Conservation (phyloP, 2,888 invertebrate species). For the Amitus sp. region DNA sequence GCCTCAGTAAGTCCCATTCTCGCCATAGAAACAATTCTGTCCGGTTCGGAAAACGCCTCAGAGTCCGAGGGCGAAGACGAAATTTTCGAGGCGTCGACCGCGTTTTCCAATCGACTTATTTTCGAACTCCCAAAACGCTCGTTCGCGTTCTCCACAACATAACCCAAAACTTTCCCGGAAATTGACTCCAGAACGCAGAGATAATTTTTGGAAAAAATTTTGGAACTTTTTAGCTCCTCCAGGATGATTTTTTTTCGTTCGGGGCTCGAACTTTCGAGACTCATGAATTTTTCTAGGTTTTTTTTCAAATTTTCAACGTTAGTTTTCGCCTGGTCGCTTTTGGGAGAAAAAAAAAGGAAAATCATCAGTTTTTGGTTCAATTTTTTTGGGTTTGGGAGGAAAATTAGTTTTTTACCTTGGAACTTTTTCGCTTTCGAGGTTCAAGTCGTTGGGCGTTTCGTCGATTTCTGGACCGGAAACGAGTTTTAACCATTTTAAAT, state of each 20-base stretch:
- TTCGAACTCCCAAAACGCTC: conserved; percentile 35
- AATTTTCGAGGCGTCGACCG: conserved; percentile 39
- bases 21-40: conserved; percentile 81
- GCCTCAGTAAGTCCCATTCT: conserved; percentile 77
- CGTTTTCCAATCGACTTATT: conserved; percentile 50
- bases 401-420: conserved; percentile 40
- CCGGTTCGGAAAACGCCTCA: conserved; percentile 89
- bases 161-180: conserved; percentile 31
- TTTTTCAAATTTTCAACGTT: conserved; percentile 56
- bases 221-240: conserved; percentile 55
- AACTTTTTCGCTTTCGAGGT: conserved; percentile 36
- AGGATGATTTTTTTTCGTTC: conserved; percentile 53
- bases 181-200: conserved; percentile 52
- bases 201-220: conserved; percentile 57
- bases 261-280: conserved; percentile 45
- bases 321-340: too few relatives aligned
- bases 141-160: conserved; percentile 18
- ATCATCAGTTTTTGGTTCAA: too few relatives aligned
- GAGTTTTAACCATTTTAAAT: conserved; percentile 59
- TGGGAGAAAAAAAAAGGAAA: too few relatives aligned
- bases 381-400: too few relatives aligned
- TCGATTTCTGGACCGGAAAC: conserved; percentile 53
- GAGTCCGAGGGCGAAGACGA: conserved; percentile 73
- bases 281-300: conserved; percentile 57
- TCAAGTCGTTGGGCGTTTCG: conserved; percentile 43